phyloP scores from a whole-genome alignment of 92 coral and sea anemone genomes.

The Zoanthus sociatus region DNA sequence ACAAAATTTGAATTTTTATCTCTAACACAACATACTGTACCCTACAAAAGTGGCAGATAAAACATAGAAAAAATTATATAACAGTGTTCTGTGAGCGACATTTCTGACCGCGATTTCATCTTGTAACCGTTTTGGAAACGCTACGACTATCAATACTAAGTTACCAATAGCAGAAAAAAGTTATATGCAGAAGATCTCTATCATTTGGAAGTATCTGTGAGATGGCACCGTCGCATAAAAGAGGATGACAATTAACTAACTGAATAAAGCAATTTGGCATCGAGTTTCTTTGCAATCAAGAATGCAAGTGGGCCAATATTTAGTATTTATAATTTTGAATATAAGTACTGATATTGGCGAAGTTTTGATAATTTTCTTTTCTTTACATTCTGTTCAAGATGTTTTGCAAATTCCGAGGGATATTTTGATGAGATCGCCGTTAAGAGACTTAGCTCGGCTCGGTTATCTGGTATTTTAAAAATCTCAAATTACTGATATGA shows the following conservation, averaged over 20 bases:
- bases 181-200: background rate
- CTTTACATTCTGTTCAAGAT: background rate
- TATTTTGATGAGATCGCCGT: conserved; percentile 3
- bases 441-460: background rate
- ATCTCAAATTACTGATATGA: background rate
- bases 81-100: background rate
- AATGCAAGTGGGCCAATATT: conserved; percentile 1
- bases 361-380: background rate
- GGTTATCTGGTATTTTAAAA: background rate
- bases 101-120: background rate
- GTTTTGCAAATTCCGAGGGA: background rate
- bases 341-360: background rate
- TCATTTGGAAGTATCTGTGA: conserved; percentile 3
- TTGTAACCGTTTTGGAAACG: background rate
- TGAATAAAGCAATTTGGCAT: no score
- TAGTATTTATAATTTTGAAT: background rate
- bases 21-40: background rate
- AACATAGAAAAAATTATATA: background rate
- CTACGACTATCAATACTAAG: background rate
- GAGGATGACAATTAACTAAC: background rate
- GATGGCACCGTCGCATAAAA: background rate
- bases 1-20: background rate
- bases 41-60: background rate
- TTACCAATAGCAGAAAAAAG: background rate
- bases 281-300: no score